phyloP scores from a whole-genome alignment of 2,113 vertebrate genomes.

The Theristicus caerulescens region DNA sequence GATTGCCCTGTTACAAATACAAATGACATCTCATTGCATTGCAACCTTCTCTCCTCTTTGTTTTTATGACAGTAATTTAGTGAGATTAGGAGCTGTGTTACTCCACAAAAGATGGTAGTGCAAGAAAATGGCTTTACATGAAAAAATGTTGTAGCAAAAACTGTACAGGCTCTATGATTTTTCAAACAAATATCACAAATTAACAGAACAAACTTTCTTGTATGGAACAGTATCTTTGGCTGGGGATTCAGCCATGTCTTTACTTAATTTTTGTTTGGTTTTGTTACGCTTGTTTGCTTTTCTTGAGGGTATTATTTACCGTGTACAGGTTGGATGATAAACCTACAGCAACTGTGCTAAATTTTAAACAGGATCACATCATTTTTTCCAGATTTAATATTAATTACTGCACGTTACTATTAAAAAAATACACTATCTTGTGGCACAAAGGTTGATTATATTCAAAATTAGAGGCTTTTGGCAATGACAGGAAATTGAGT shows the following conservation, averaged over 20 bases:
- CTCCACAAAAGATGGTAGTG: background rate
- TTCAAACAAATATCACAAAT: background rate
- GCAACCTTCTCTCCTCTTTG: constrained; percentile 5
- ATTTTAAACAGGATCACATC: background rate
- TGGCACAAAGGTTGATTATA: constrained; percentile 24
- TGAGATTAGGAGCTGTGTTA: background rate
- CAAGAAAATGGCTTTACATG: background rate
- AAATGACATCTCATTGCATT: background rate
- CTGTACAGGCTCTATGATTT: background rate
- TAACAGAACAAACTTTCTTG: background rate
- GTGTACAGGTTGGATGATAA: background rate
- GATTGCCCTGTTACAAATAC: constrained; percentile 19
- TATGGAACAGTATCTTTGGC: background rate
- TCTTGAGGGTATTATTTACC: background rate
- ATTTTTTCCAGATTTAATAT: background rate
- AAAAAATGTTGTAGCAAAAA: background rate
- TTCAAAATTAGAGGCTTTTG: constrained; percentile 35
- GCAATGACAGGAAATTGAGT: constrained; percentile 19
- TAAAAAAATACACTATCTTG: background rate
- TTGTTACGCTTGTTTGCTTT: background rate
- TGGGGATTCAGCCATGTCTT: background rate
- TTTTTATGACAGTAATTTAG: constrained; percentile 43
- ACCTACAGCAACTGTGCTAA: background rate
- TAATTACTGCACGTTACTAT: background rate
- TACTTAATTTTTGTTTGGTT: background rate